These are phyloP conservation scores for Axis porcinus DNA, from an alignment of 2,113 vertebrate species.

Conservation along the genomic window DNA sequence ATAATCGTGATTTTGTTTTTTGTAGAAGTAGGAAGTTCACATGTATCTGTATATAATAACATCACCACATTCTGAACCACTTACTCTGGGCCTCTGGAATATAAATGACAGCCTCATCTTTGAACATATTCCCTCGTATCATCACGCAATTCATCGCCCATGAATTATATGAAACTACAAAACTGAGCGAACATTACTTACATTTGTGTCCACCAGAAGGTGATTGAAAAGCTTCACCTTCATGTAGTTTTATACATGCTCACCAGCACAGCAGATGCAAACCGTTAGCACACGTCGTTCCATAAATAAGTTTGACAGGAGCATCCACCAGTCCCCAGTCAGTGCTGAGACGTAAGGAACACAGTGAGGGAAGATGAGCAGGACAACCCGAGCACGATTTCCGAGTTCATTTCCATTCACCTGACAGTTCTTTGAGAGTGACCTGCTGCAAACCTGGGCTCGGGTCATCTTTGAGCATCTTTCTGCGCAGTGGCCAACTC, in stretches of 20 bases:
- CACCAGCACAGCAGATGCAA: too few species aligned
- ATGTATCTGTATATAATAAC: rapidly evolving
- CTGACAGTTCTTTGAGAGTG: background rate
- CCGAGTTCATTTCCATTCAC: background rate
- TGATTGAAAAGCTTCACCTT: background rate
- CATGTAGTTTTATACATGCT: rapidly evolving
- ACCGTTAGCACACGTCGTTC: rapidly evolving
- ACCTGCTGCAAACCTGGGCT: background rate
- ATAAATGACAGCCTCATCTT: too few species aligned
- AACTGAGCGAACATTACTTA: background rate
- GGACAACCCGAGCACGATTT: rapidly evolving
- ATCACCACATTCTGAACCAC: background rate
- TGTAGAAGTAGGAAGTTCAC: rapidly evolving
- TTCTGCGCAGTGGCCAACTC: background rate
- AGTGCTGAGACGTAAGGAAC: rapidly evolving
- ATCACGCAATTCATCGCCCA: background rate
- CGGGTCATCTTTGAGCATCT: background rate
- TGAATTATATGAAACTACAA: background rate
- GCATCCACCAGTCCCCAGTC: background rate
- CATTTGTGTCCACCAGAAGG: too few species aligned
- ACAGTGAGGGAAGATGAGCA: background rate
- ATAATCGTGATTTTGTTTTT: background rate
- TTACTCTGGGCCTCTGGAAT: background rate
- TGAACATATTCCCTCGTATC: background rate
- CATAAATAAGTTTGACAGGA: background rate